Percentiles rank a stretch among this genome's conserved stretches.
Evolutionary conservation across 2,113 vertebrate species (phyloP).

Genomic region (Tamias sibiricus): DNA sequence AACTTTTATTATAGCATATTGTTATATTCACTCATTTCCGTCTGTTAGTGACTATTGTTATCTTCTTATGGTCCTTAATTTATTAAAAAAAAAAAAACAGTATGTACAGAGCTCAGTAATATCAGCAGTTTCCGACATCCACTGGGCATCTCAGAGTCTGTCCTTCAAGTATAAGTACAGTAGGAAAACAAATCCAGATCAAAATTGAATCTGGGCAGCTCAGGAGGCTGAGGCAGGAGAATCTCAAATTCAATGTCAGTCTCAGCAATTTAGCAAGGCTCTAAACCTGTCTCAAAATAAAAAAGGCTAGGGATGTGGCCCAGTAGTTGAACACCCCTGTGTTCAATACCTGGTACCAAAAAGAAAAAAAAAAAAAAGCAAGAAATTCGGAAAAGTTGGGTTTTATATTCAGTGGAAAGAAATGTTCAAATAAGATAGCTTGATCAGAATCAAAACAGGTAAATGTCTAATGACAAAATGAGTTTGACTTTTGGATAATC

Average conservation of each 20-base stretch:
- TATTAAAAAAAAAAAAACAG: no score
- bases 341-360: no score
- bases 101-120: background rate
- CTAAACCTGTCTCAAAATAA: no score
- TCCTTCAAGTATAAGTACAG: background rate
- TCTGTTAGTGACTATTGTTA: background rate
- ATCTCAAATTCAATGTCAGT: no score
- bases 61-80: background rate
- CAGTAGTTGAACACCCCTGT: no score
- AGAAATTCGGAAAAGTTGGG: background rate
- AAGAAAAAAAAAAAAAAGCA: no score
- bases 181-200: background rate
- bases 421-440: background rate
- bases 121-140: background rate
- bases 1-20: background rate
- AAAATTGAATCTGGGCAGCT: background rate
- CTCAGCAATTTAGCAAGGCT: no score
- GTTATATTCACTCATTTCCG: no score
- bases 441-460: background rate
- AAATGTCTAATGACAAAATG: background rate
- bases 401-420: background rate
- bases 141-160: background rate
- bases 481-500: accelerated
- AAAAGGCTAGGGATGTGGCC: no score
- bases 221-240: no score